Conservation (phyloP, 2,113 vertebrate genomes). For the Uropsilus gracilis region DNA sequence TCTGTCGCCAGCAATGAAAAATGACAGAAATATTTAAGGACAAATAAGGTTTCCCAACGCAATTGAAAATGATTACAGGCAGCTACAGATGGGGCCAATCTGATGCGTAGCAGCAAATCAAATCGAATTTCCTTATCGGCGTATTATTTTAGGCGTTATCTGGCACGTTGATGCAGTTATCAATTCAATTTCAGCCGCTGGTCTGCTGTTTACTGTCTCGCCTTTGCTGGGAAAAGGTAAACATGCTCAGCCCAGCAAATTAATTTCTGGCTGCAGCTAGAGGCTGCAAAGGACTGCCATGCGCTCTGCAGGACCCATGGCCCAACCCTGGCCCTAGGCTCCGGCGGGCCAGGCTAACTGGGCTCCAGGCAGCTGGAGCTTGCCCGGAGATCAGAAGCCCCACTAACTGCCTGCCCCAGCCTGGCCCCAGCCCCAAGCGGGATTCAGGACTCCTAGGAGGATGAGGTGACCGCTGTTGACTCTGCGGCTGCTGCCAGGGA, state of each 20-base stretch:
- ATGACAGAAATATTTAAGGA: slow-evolving; percentile 92
- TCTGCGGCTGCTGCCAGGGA: slow-evolving; percentile 86
- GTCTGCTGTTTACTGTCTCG: slow-evolving; percentile 98
- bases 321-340: slow-evolving; percentile 53
- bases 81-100: slow-evolving; percentile 89
- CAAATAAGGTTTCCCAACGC: slow-evolving; percentile 91
- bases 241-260: slow-evolving; percentile 94
- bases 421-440: slow-evolving; percentile 23
- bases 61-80: slow-evolving; percentile 90
- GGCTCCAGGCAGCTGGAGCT: slow-evolving; percentile 7
- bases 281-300: slow-evolving; percentile 74
- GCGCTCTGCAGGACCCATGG: background rate
- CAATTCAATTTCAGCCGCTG: slow-evolving; percentile 90
- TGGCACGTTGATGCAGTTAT: slow-evolving; percentile 96
- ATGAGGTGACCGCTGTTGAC: slow-evolving; percentile 79
- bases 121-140: slow-evolving; percentile 99
- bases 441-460: slow-evolving; percentile 60
- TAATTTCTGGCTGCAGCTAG: slow-evolving; percentile 89
- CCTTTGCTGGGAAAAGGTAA: slow-evolving; percentile 95
- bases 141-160: slow-evolving; percentile 99
- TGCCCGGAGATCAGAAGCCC: background rate
- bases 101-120: slow-evolving; percentile 91
- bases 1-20: slow-evolving; percentile 89
- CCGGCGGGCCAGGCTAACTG: background rate
- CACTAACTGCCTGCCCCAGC: background rate